phyloP scores from a whole-genome alignment of 2,888 invertebrate genomes.

The Abrostola tripartita region DNA sequence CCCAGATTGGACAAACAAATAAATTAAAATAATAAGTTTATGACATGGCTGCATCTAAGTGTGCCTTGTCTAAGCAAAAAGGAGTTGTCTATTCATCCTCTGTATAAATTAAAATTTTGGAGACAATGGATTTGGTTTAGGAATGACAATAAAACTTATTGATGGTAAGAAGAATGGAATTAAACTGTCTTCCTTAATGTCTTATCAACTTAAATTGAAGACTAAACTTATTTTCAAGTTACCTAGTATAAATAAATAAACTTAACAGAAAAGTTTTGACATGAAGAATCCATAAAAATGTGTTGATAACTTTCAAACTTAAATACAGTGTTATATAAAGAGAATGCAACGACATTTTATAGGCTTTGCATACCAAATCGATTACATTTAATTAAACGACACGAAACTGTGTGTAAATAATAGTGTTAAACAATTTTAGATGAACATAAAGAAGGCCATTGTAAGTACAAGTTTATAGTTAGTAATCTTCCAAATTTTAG shows the following conservation, averaged over 20 bases:
- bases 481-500: neutral
- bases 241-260: no score
- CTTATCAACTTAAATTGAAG: no score
- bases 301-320: neutral
- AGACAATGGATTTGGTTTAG: no score
- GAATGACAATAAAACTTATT: no score
- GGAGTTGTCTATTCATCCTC: neutral
- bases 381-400: constrained; percentile 9
- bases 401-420: neutral
- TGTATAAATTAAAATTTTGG: no score
- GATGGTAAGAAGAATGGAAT: no score
- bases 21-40: constrained; percentile 10
- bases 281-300: neutral
- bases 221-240: no score
- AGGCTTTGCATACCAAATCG: constrained; percentile 1
- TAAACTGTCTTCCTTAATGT: no score
- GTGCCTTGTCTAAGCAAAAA: neutral
- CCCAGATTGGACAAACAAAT: constrained; percentile 26
- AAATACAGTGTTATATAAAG: constrained; percentile 1
- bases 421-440: neutral
- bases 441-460: neutral
- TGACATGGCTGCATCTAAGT: neutral
- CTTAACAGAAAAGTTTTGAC: neutral
- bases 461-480: neutral
- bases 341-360: neutral